Conservation (phyloP, 2,797 vertebrate species). For the Urosaurus nigricauda region DNA sequence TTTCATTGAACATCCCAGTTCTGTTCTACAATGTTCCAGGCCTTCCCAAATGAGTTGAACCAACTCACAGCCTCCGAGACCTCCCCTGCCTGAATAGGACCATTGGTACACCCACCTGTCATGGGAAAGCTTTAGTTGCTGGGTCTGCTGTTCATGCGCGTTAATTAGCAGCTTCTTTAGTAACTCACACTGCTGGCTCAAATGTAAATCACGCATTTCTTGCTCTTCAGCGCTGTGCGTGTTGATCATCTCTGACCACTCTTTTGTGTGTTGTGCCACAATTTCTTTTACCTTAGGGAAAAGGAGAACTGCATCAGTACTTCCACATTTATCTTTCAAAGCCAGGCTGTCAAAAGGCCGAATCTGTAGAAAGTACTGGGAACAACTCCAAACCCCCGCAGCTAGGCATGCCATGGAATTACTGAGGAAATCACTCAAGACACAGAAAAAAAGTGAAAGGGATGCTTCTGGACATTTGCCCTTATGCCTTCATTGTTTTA, state of each 20-base stretch:
- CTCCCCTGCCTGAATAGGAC: neutral
- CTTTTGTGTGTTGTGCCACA: constrained; percentile 96
- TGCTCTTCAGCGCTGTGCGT: constrained; percentile 93
- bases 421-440: neutral
- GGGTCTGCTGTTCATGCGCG: constrained; percentile 93
- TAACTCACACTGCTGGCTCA: constrained; percentile 94
- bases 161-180: constrained; percentile 89
- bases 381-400: neutral
- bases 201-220: constrained; percentile 90
- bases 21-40: rapidly evolving
- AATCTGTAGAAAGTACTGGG: neutral
- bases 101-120: constrained; percentile 84
- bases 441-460: neutral
- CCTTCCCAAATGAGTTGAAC: neutral
- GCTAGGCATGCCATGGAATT: neutral
- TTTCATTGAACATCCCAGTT: neutral
- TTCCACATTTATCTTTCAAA: neutral
- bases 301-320: constrained; percentile 23
- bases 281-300: constrained; percentile 92
- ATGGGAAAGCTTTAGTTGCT: constrained; percentile 94
- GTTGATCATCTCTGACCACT: constrained; percentile 96
- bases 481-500: constrained; percentile 6
- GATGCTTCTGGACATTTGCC: neutral
- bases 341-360: neutral
- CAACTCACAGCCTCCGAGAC: neutral